These are phyloP conservation scores for Epinotia brunnichana DNA, from an alignment of 2,888 invertebrate genomes.

Conservation along the genomic window DNA sequence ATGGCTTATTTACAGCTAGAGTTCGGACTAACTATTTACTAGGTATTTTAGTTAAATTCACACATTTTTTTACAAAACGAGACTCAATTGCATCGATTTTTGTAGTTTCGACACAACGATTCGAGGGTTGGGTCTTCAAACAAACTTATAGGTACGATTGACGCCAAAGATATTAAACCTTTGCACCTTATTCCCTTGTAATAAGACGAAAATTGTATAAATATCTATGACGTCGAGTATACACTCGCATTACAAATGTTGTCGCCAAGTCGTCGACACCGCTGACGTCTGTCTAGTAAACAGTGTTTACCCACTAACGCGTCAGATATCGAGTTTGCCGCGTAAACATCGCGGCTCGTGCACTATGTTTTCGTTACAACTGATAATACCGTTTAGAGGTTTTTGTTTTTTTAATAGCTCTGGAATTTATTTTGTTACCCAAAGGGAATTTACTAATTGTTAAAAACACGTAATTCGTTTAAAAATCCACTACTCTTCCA, in stretches of 20 bases:
- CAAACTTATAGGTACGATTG: neutral
- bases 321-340: conserved; percentile 12
- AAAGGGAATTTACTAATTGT: neutral
- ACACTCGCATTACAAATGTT: neutral
- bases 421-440: conserved; percentile 1
- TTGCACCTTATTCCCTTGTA: too few relatives aligned
- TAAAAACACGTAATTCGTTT: conserved; percentile 15
- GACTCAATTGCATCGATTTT: neutral
- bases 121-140: neutral
- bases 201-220: too few relatives aligned
- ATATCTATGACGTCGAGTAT: neutral
- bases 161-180: too few relatives aligned
- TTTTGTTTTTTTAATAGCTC: conserved; percentile 5
- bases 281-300: conserved; percentile 22
- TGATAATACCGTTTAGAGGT: conserved; percentile 6
- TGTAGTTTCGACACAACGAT: neutral
- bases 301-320: conserved; percentile 18
- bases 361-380: neutral
- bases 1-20: too few relatives aligned
- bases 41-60: too few relatives aligned
- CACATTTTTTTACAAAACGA: too few relatives aligned
- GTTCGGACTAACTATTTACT: too few relatives aligned
- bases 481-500: conserved; percentile 5
- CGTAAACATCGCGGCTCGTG: conserved; percentile 28
- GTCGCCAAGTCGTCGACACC: neutral